Percentiles rank a stretch among this genome's conserved stretches.
These are phyloP conservation scores for Lycorma delicatula DNA, from an alignment of 1,140 invertebrate species.

Conservation along the genomic window DNA sequence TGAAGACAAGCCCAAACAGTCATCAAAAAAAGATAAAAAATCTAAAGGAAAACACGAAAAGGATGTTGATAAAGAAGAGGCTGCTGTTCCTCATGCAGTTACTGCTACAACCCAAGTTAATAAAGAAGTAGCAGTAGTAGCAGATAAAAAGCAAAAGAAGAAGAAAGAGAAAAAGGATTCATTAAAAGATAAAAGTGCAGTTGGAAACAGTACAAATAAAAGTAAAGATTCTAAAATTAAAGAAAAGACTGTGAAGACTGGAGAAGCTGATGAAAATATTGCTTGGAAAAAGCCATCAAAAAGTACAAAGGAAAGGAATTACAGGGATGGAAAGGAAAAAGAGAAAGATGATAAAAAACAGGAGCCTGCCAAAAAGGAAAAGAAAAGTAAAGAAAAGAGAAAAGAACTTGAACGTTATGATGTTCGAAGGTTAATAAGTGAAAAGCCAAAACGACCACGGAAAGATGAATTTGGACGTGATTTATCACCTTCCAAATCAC, in stretches of 20 bases:
- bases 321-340: conserved; percentile 53
- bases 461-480: conserved; percentile 77
- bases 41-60: conserved; percentile 14
- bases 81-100: conserved; percentile 40
- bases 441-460: conserved; percentile 50
- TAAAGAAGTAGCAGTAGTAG: conserved; percentile 36
- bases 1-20: conserved; percentile 36
- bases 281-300: conserved; percentile 75
- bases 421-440: conserved; percentile 64
- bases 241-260: conserved; percentile 34
- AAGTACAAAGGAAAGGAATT: conserved; percentile 69
- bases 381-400: conserved; percentile 48
- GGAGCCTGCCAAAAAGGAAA: conserved; percentile 37
- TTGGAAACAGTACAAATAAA: conserved; percentile 14
- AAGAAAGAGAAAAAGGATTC: conserved; percentile 43
- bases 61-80: conserved; percentile 49
- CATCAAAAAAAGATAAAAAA: conserved; percentile 40
- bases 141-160: conserved; percentile 45
- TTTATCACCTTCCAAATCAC: conserved; percentile 39
- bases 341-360: conserved; percentile 35
- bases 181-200: conserved; percentile 33
- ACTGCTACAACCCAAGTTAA: conserved; percentile 35
- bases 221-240: conserved; percentile 36
- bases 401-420: conserved; percentile 75
- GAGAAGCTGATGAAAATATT: conserved; percentile 35